Base-by-base conservation (phyloP, 2,888 invertebrate species). In the Hyppa rectilinea region DNA sequence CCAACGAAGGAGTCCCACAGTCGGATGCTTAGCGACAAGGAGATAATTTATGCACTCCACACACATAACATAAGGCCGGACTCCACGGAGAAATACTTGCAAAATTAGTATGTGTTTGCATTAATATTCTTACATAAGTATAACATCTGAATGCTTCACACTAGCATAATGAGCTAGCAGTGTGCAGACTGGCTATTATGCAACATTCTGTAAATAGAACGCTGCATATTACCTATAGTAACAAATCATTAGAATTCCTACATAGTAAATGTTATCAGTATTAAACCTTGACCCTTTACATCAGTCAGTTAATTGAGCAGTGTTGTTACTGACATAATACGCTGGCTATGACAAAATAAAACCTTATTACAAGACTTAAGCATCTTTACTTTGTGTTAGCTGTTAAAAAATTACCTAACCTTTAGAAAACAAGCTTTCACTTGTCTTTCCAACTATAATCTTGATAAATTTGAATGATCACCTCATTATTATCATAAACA, bases 1-100 rank as follows among this genome's bases (percentile, higher is more conserved):
- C 98, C 99, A 7, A 98, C 99, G 2, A 99, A 99, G 93, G 99
- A 99, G 92, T 98, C 99, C 4, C 99, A 99, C 94, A 99, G 99
- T 88, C 97, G 99, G 80, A 98, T 99, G 97, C 97, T 99, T 59
- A 99, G 99, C 87, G 99, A 99, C 94, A 99, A 99, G 94, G 99
- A 99, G 94, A 97, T 98, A 71, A 98, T 99, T 87, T 99, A 99
- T 94, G 99, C 99, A 79, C 96, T 99, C 73, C 98, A 99, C 92
- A 99, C 99, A 78, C 99, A 99, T 93, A 98, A 99, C 92, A 98
- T 99, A 84, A 97, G 98, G 88, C 98, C 99, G 49, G 99, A 99
- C 94, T 97, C 97, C 58, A 97, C 98, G 95, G 97, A 97, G 83
- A 97, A 97, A 92, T 99, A 99, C 94, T 96, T 99, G 85, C 96